phyloP scores from a whole-genome alignment of 2,113 vertebrate genomes.

The Lophotis ruficrista region DNA sequence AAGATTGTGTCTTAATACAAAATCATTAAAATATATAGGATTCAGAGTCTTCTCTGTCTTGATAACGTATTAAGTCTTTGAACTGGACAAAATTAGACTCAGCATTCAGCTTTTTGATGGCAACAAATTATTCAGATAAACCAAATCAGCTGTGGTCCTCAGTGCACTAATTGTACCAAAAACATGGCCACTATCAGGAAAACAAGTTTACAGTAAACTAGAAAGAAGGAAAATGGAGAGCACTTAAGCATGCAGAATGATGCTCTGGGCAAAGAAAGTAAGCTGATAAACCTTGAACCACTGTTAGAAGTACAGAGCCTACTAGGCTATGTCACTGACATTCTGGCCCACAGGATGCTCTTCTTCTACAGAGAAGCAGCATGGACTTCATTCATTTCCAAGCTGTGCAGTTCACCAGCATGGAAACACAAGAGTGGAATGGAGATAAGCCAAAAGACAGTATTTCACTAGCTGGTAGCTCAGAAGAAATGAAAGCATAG shows the following conservation, averaged over 20 bases:
- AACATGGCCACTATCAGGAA: not conserved
- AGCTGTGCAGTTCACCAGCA: not conserved
- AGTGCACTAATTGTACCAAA: not conserved
- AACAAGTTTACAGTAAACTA: not conserved
- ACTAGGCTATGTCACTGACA: fast-evolving
- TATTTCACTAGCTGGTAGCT: not conserved
- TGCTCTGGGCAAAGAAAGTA: not conserved
- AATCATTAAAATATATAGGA: not conserved
- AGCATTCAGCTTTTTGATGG: not conserved
- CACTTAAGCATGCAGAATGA: not conserved
- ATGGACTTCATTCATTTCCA: not conserved
- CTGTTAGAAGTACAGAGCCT: not conserved
- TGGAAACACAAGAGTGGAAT: not conserved
- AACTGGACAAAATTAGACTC: not conserved
- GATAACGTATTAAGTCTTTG: not conserved
- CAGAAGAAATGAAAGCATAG: not conserved
- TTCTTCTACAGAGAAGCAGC: not conserved
- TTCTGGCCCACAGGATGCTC: not conserved
- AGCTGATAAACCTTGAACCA: not conserved
- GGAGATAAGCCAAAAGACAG: not conserved
- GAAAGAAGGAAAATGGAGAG: not conserved
- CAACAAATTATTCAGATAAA: not conserved
- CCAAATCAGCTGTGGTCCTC: not conserved
- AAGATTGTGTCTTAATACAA: not conserved
- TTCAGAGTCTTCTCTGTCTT: not conserved